phyloP scores from a whole-genome alignment of 1,140 invertebrate species.

The Apis florea region DNA sequence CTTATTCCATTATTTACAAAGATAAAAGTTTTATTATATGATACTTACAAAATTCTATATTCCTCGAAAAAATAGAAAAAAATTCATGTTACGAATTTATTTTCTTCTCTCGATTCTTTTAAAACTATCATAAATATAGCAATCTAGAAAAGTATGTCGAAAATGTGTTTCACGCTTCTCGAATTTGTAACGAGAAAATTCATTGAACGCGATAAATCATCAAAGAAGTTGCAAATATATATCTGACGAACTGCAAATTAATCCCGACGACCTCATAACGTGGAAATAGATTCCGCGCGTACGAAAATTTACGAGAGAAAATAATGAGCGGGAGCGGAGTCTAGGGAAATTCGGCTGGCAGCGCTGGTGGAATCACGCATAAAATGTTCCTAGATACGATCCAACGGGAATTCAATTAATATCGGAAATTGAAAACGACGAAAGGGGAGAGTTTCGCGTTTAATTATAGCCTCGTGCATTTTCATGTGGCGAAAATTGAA shows the following conservation, averaged over 20 bases:
- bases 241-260: slow-evolving; percentile 38
- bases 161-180: background rate
- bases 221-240: slow-evolving; percentile 17
- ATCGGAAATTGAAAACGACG: background rate
- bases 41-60: too few relatives aligned
- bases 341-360: slow-evolving; percentile 18
- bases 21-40: too few relatives aligned
- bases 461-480: background rate
- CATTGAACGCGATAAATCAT: slow-evolving; percentile 2
- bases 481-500: background rate
- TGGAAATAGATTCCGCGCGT: slow-evolving; percentile 38
- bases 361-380: background rate
- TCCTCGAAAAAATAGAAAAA: too few relatives aligned
- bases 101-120: background rate
- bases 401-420: background rate
- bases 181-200: background rate
- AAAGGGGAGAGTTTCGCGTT: background rate
- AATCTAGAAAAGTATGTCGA: background rate
- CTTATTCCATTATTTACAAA: too few relatives aligned
- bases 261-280: slow-evolving; percentile 44
- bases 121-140: background rate
- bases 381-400: slow-evolving; percentile 6
- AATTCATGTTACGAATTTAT: too few relatives aligned
- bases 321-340: slow-evolving; percentile 10
- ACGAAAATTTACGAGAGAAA: slow-evolving; percentile 39